Evolutionary conservation across 2,888 invertebrate genomes (phyloP).

Genomic region (Lepidocyrtinus sp.): DNA sequence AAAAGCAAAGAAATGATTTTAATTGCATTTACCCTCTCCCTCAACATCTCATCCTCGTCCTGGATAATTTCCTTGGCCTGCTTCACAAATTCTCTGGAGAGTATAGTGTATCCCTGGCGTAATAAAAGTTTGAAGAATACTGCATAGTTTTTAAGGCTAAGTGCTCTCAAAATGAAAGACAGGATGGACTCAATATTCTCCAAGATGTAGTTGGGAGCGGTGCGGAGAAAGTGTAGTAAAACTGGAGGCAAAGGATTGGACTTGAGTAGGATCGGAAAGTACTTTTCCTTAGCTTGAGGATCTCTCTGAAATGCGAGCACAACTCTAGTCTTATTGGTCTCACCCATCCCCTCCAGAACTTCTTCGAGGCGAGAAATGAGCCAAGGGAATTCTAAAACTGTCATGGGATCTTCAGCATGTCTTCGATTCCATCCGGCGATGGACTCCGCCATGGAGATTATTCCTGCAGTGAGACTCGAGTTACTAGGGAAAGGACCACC

Average conservation of each 20-base stretch:
- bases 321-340: constrained; percentile 48
- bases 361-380: constrained; percentile 50
- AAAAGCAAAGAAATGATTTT: constrained; percentile 51
- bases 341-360: constrained; percentile 54
- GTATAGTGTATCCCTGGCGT: constrained; percentile 40
- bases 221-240: constrained; percentile 48
- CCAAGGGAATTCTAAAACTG: constrained; percentile 54
- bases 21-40: constrained; percentile 55
- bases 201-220: constrained; percentile 27
- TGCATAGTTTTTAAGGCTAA: constrained; percentile 42
- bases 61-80: constrained; percentile 29
- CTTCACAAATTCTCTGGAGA: constrained; percentile 38
- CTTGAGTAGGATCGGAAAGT: constrained; percentile 49
- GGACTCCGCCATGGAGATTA: constrained; percentile 56
- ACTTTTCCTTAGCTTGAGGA: constrained; percentile 40
- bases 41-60: constrained; percentile 55
- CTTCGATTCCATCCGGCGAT: constrained; percentile 58
- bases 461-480: constrained; percentile 50
- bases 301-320: constrained; percentile 54
- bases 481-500: constrained; percentile 54
- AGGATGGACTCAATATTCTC: constrained; percentile 47
- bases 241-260: constrained; percentile 51
- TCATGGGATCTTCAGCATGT: constrained; percentile 53
- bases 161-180: constrained; percentile 52
- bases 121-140: constrained; percentile 47